Evolutionary conservation across 2,113 vertebrate species (phyloP), one percentile per base, ranked within the genome.

Genomic region (Litocranius walleri): DNA sequence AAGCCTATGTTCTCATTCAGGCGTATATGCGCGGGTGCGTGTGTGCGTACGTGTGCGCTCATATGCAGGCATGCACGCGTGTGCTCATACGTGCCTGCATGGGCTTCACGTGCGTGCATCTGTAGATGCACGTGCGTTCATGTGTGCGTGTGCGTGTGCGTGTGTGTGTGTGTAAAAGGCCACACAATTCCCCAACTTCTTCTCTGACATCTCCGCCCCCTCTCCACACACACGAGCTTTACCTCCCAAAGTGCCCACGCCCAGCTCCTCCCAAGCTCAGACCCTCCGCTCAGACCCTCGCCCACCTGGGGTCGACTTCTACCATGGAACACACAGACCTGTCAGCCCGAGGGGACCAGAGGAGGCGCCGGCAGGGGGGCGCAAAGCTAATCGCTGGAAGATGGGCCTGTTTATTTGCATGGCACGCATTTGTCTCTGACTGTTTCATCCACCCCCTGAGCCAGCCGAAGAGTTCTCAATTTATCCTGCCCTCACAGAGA

Each of bases 401-500:
- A 92, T 17, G 59, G 52, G 61, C 52, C 87, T 45, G 95, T 96
- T 94, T 96, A 71, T 97, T 88, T 96, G 94, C 94, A 62, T 14
- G 91, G 86, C 88, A 82, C 25, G 33, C 62, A 25, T 77, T 82
- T 52, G 43, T 91, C 86, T 90, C 87, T 33, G 71, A 64, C 93
- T 89, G 90, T 61, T 67, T 91, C 52, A 61, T 90, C 91, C 95
- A 36, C 78, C 96, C 97, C 93, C 62, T 19, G 94, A 95, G 96
- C 97, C 95, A 89, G 62, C 77, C 1, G 16, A 57, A 29, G 91
- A 48, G 45, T 84, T 87, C 94, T 96, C 95, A 45, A 64, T 95
- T 92, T 71, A 86, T 82, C 80, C 97, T 86, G 93, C 89, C 88
- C 0, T 0, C 57, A 27, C 57, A 59, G 57, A 59, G 27, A 61